These are phyloP conservation scores for Neoscelio sp. DNA, from an alignment of 2,888 invertebrate species.

Conservation along the genomic window DNA sequence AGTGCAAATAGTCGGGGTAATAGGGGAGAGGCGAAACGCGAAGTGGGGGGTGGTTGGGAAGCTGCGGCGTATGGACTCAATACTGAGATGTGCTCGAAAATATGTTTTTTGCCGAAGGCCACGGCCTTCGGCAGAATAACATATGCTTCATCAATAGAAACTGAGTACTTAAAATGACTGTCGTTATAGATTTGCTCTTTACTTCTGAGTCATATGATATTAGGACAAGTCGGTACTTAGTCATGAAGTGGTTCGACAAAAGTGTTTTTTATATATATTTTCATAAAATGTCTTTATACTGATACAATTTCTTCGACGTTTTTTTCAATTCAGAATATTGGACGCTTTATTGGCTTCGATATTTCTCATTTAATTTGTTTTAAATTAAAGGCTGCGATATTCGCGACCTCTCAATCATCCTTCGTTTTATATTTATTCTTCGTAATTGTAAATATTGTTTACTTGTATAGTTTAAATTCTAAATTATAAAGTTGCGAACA, in stretches of 20 bases:
- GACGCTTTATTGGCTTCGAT: slow-evolving; percentile 16
- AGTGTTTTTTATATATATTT: slow-evolving; percentile 7
- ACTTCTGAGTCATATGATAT: slow-evolving; percentile 18
- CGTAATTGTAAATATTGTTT: slow-evolving; percentile 14
- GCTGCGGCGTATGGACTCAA: slow-evolving; percentile 40
- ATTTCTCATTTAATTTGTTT: not conserved
- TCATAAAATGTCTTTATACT: not conserved
- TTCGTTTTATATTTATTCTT: not conserved
- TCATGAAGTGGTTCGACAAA: slow-evolving; percentile 47
- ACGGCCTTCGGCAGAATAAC: slow-evolving; percentile 9
- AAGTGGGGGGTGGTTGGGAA: slow-evolving; percentile 48
- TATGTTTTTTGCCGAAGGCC: slow-evolving; percentile 29
- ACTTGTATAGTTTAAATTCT: too few relatives aligned
- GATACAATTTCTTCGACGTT: not conserved
- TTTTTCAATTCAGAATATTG: not conserved
- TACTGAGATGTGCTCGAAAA: slow-evolving; percentile 38
- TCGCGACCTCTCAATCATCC: not conserved
- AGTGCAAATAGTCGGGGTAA: slow-evolving; percentile 34
- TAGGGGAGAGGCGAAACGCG: not conserved
- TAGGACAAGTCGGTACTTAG: slow-evolving; percentile 36
- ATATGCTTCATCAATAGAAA: slow-evolving; percentile 32
- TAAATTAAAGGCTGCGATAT: not conserved
- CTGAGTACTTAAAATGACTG: slow-evolving; percentile 39
- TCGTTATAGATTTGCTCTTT: slow-evolving; percentile 48
- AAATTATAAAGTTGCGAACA: not conserved